Base-by-base conservation (phyloP, 2,888 invertebrate genomes). In the Choristoneura rosaceana region DNA sequence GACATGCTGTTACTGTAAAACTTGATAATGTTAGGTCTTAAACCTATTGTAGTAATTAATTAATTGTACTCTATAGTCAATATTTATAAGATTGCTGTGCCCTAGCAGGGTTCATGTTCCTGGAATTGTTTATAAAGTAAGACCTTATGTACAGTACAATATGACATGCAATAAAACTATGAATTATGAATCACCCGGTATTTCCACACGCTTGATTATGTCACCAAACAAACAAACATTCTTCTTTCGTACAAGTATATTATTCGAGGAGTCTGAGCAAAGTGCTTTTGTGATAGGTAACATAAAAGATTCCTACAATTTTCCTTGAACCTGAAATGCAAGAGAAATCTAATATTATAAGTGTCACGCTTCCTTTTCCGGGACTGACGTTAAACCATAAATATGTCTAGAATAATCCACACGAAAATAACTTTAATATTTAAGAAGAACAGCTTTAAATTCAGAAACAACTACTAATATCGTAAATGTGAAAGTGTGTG, bases 331-430 rank as follows among this genome's bases (percentile, higher is more conserved):
- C 55, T 45, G 33, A 63, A 50, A 33, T 33, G 43, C 34, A 12
- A 58, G 63, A 55, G 64, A 64, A 58, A 58, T 64, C 55, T 64
- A 70, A 70, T 59, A 64, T 58, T 59, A 47, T 58, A 70, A 70
- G 55, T 58, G 63, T 64, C 69, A 14, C 47, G 69, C 17, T 55
- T 63, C 41, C 33, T 15, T 64, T 15, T 34, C 58, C 61, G 33
- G 17, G 34, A 58, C 63, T 70, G 63, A 47, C 38, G 47, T 25
- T 64, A 38, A 58, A 62, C 69, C 62, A 69, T 69, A 62, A 64
- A 70, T 64, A 64, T 58, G n/a, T 58, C 58, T 17, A 63, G 47
- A 17, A 25, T 25, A 25, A 25, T 25, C 25, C 25, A 58, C 45
- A 47, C 63, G 58, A 63, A 63, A 47, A 62, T 43, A 45, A 45